Evolutionary conservation across 2,797 vertebrate species (phyloP), one percentile per base, ranked within the genome.

Genomic region (Basileuterus tristriatus): DNA sequence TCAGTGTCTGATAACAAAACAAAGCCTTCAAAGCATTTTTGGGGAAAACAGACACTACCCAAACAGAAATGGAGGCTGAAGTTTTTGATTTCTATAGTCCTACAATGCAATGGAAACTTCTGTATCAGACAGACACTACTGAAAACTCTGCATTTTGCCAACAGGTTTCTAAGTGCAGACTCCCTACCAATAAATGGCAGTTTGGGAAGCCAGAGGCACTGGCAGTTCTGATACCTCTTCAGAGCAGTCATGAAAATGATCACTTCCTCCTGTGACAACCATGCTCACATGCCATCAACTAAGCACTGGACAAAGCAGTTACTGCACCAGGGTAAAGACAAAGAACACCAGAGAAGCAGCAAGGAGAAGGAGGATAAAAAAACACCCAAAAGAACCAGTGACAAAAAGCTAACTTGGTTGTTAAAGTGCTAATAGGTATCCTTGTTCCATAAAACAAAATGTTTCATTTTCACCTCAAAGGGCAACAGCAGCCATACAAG

Each of bases 401-500:
- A 62, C 43, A 46, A 55, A 68, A 89, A 65, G 29, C 23, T 63
- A 77, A 39, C 65, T 18, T 41, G 22, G 18, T 69, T 62, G n/a
- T 55, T 82, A 60, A 65, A 92, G 41, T 1, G 0, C 39, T 62
- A 49, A 12, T 65, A 68, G 43, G 23, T n/a, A 88, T 8, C 32
- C 24, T 24, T 22, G 10, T 59, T 92, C 63, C 4, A 7, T 27
- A 50, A 87, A 67, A 79, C 9, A 2, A 89, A 83, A 68, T 21
- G n/a, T 21, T 85, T 69, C 34, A 22, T 87, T 95, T 84, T 87
- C 47, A 84, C 44, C 67, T 84, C 60, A 59, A 87, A 89, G 67
- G n/a, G 49, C 58, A 90, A 77, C 16, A 59, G 77, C 2, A 36
- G 44, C 55, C 64, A 76, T 6, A 65, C 20, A 67, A 74, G 84